Conservation (phyloP, 2,113 vertebrate species). For the Oxyruncus cristatus region DNA sequence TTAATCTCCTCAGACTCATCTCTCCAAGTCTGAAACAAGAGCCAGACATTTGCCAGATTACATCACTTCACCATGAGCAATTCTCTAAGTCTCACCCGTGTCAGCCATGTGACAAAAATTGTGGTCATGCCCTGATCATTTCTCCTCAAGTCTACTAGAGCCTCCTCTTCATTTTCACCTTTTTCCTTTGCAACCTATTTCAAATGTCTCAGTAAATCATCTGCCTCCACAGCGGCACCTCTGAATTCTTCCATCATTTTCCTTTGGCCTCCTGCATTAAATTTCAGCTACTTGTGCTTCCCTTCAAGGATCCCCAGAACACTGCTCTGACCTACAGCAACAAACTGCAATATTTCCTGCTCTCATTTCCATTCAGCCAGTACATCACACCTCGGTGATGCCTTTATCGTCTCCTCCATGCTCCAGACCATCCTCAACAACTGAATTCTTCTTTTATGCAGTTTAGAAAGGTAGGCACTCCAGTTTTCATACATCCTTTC, state of each 20-base stretch:
- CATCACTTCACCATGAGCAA: neutral
- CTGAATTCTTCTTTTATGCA: neutral
- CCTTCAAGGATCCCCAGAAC: slow-evolving; percentile 33
- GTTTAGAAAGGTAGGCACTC: neutral
- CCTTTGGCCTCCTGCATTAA: slow-evolving; percentile 44
- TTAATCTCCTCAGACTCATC: slow-evolving; percentile 16
- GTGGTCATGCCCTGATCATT: slow-evolving; percentile 14
- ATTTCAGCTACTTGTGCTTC: slow-evolving; percentile 19
- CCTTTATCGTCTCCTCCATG: neutral
- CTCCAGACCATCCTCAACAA: neutral
- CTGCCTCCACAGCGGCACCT: neutral
- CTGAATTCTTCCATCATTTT: slow-evolving; percentile 33
- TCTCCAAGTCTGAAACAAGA: neutral
- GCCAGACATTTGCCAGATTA: slow-evolving; percentile 6
- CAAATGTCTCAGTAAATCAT: slow-evolving; percentile 52
- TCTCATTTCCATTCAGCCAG: neutral
- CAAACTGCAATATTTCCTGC: slow-evolving; percentile 11
- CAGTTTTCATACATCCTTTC: neutral
- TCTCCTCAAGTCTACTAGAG: neutral
- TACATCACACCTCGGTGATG: neutral
- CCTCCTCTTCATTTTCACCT: slow-evolving; percentile 35
- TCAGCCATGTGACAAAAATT: neutral
- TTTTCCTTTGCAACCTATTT: slow-evolving; percentile 23
- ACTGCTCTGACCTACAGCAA: slow-evolving; percentile 26
- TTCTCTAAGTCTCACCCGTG: neutral